Conservation (phyloP, 2,113 vertebrate species). For the Bolborhynchus lineola region DNA sequence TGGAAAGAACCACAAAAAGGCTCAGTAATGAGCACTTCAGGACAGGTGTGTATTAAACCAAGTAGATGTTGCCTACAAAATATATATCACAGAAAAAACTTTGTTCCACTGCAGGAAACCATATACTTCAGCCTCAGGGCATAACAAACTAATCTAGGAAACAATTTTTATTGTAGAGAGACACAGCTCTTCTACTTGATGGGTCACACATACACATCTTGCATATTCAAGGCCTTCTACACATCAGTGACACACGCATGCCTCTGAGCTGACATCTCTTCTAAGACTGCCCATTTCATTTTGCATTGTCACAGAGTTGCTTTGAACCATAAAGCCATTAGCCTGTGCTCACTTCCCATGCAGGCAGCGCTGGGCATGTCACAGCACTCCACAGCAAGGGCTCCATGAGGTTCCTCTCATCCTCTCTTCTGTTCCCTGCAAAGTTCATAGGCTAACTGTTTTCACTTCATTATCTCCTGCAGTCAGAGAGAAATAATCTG, state of each 20-base stretch:
- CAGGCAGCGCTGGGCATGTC: neutral
- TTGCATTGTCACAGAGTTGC: neutral
- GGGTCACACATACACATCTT: accelerated
- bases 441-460: neutral
- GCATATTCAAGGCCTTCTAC: neutral
- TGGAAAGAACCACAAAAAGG: neutral
- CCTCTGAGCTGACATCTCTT: neutral
- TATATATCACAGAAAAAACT: neutral
- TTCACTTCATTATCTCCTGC: neutral
- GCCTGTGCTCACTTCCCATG: neutral
- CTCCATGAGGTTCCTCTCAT: neutral
- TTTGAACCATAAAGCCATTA: neutral
- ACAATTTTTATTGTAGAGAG: neutral
- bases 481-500: neutral
- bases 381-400: neutral
- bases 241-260: accelerated
- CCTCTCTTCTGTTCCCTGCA: neutral
- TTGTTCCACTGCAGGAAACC: neutral
- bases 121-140: neutral
- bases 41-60: neutral
- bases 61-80: neutral
- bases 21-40: neutral
- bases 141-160: neutral
- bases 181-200: neutral
- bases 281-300: neutral